Conservation (phyloP, 2,113 vertebrate species). For the Corythoichthys haematopterus region DNA sequence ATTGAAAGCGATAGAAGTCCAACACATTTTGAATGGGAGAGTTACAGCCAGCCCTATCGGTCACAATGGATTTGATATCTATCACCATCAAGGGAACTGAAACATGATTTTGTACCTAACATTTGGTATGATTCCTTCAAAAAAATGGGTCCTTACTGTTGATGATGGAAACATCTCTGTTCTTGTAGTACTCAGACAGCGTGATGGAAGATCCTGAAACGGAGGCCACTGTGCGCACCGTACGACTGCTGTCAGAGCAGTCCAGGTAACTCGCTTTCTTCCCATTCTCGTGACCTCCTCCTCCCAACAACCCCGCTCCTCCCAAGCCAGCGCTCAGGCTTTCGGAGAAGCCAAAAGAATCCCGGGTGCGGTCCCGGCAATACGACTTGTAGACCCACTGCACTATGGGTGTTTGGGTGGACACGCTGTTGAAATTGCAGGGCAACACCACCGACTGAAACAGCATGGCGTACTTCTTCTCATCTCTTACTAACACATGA, state of each 20-base stretch:
- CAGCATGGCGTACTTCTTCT: constrained; percentile 50
- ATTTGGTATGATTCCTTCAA: too few species aligned
- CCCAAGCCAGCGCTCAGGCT: constrained; percentile 31
- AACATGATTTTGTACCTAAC: too few species aligned
- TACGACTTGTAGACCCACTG: constrained; percentile 70
- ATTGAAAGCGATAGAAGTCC: too few species aligned
- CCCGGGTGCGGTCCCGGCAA: constrained; percentile 62
- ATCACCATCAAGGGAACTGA: too few species aligned
- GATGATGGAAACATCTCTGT: constrained; percentile 67
- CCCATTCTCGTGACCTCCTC: constrained; percentile 35
- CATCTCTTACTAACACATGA: constrained; percentile 56
- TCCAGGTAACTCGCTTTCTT: constrained; percentile 49
- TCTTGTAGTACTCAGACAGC: constrained; percentile 67
- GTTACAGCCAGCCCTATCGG: too few species aligned
- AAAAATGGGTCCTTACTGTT: constrained; percentile 52
- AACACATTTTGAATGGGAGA: too few species aligned
- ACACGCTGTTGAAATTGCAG: constrained; percentile 64
- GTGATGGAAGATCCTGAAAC: constrained; percentile 59
- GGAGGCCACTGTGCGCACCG: constrained; percentile 63
- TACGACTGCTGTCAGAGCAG: constrained; percentile 62
- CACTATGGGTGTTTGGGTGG: constrained; percentile 59
- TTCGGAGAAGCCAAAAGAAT: constrained; percentile 50
- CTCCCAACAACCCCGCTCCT: constrained; percentile 30
- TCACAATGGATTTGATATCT: too few species aligned
- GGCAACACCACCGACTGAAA: constrained; percentile 66